phyloP scores from a whole-genome alignment of 2,797 vertebrate genomes.

The Poecilia picta region DNA sequence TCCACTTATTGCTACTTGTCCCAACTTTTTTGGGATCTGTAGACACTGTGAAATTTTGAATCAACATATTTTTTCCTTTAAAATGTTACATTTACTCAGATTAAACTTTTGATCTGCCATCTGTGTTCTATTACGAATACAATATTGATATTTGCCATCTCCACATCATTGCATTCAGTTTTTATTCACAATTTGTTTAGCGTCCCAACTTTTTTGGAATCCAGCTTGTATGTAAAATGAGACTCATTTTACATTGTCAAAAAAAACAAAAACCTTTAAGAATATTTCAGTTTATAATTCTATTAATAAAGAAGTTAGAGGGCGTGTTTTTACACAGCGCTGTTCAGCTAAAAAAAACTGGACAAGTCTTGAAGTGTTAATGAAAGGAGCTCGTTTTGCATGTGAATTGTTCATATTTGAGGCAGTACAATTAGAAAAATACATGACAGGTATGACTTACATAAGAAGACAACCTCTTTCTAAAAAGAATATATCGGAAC shows the following conservation, averaged over 20 bases:
- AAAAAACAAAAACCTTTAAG: not conserved
- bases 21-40: too few species aligned
- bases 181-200: too few species aligned
- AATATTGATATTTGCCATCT: too few species aligned
- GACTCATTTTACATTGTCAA: not conserved
- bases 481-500: not conserved
- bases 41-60: too few species aligned
- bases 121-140: too few species aligned
- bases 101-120: too few species aligned
- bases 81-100: too few species aligned
- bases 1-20: too few species aligned
- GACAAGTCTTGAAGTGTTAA: not conserved
- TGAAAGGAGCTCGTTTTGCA: not conserved
- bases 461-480: not conserved
- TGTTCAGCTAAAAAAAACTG: not conserved
- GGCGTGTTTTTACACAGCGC: not conserved
- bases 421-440: not conserved
- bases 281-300: not conserved
- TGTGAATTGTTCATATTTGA: not conserved
- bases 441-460: not conserved
- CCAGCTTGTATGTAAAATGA: too few species aligned
- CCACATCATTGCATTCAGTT: too few species aligned
- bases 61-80: too few species aligned
- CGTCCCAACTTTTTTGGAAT: too few species aligned
- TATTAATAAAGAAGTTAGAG: not conserved